A percentile compares a stretch with the other conserved stretches of the same genome.
Evolutionary conservation across 2,113 vertebrate species (phyloP).

Genomic region (Typhlomys cinereus): DNA sequence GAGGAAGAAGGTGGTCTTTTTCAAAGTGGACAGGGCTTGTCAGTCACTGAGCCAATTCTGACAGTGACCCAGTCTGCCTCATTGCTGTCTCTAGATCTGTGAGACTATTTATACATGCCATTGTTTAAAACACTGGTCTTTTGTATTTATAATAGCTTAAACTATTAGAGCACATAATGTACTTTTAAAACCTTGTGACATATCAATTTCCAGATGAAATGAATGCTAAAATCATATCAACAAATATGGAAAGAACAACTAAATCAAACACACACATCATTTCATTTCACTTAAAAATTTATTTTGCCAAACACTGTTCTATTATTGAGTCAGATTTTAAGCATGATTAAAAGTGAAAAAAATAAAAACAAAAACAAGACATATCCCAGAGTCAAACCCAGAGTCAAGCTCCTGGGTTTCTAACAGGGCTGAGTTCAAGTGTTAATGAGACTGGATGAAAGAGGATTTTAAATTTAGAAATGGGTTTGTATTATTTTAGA

Average conservation of each 20-base stretch:
- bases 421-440: neutral
- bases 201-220: constrained; percentile 6
- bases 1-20: rapidly evolving
- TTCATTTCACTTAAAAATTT: neutral
- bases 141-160: neutral
- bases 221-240: neutral
- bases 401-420: neutral
- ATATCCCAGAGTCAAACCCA: no score
- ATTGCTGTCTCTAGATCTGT: neutral
- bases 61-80: no score
- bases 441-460: neutral
- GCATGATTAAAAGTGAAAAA: neutral
- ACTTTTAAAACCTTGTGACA: neutral
- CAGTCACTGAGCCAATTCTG: neutral
- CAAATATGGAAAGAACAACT: neutral
- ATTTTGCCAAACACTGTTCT: neutral
- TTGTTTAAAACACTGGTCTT: neutral
- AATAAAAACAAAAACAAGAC: neutral
- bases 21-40: neutral
- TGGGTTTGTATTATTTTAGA: no score
- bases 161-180: neutral
- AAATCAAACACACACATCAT: neutral
- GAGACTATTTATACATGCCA: neutral
- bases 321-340: neutral
- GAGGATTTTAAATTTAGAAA: neutral